Conservation (phyloP, 2,113 vertebrate species). For the Hippocampus mohnikei region DNA sequence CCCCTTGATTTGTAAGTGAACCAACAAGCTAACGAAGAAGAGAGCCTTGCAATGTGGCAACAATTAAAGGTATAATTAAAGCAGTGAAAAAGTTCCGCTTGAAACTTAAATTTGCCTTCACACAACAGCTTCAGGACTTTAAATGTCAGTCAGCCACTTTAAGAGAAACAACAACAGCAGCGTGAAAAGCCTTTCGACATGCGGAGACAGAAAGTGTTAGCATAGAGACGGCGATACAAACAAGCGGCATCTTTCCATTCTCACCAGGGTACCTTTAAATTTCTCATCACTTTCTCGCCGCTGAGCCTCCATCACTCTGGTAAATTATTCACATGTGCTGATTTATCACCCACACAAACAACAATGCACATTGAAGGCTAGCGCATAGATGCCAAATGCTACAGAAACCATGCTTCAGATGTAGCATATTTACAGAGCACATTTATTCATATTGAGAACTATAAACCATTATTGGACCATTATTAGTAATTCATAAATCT, state of each 20-base stretch:
- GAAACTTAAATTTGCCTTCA: not conserved
- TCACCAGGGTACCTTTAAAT: not conserved
- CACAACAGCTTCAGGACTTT: not conserved
- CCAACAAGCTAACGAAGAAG: no score
- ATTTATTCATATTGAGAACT: no score
- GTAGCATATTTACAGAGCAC: not conserved
- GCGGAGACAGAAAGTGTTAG: not conserved
- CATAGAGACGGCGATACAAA: not conserved
- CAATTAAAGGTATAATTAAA: no score
- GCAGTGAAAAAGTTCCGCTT: not conserved
- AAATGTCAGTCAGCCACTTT: not conserved
- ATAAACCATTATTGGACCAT: not conserved
- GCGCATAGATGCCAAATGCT: not conserved
- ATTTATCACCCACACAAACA: not conserved
- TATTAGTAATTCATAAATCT: not conserved
- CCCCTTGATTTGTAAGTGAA: no score
- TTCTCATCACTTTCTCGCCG: not conserved
- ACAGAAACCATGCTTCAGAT: not conserved
- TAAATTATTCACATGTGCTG: not conserved
- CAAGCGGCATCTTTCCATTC: slow-evolving; percentile 1
- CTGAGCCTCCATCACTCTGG: not conserved
- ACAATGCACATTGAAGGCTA: not conserved
- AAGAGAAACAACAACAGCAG: not conserved
- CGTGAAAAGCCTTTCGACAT: not conserved
- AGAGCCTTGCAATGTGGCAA: no score